Conservation (phyloP, 2,113 vertebrate species). For the Xenus cinereus region DNA sequence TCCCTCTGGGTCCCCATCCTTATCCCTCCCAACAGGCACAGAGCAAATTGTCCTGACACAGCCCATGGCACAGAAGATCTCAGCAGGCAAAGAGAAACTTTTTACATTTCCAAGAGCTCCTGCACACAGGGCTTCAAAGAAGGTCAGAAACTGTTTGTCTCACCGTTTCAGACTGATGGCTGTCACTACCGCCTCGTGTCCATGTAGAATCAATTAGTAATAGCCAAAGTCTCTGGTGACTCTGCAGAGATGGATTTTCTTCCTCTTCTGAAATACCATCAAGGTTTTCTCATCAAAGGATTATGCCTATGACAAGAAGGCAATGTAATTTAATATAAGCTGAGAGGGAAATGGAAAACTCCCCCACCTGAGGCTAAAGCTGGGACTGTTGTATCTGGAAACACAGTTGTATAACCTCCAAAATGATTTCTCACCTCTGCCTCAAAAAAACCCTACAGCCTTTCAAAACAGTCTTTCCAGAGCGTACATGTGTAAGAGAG, state of each 20-base stretch:
- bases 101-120: not conserved
- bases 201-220: slow-evolving; percentile 55
- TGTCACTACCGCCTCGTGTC: not conserved
- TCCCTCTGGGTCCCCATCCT: not conserved
- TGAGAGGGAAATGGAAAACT: slow-evolving; percentile 27
- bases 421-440: not conserved
- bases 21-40: not conserved
- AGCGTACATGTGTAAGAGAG: not conserved
- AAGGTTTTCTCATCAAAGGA: slow-evolving; percentile 45
- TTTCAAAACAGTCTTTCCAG: not conserved
- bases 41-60: not conserved
- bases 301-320: slow-evolving; percentile 32
- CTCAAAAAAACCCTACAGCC: not conserved
- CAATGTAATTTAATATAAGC: slow-evolving; percentile 45
- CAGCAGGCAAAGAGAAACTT: slow-evolving; percentile 15
- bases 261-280: not conserved
- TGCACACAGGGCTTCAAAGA: slow-evolving; percentile 9
- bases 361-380: not conserved
- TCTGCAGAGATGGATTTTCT: not conserved
- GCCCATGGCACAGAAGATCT: not conserved
- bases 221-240: not conserved
- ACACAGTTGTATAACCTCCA: not conserved
- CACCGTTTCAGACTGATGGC: not conserved
- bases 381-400: not conserved
- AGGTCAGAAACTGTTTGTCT: not conserved